Evolutionary conservation across 2,113 vertebrate genomes (phyloP), one percentile per base, ranked within the genome.

Genomic region (Chitala chitala): DNA sequence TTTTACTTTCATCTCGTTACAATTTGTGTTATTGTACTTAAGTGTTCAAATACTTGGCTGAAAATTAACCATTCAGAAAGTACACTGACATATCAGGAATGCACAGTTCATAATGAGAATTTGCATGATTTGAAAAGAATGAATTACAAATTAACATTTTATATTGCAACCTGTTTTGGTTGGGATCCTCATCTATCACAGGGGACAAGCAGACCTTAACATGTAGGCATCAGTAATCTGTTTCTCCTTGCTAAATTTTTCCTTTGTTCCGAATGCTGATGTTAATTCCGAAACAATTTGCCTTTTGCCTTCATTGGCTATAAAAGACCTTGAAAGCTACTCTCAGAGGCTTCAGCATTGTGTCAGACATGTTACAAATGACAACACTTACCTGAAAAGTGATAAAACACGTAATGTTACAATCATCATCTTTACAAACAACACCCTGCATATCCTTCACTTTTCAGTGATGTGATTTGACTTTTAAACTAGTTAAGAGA

Each of bases 291-390:
- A 66, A 66, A 26, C 38, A 44, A n/a, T 20, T 15, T 8, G 13
- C 20, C 13, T 33, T 26, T 20, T 10, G 33, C 40, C 22, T 40
- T 22, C 42, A 66, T 40, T 44, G 64, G 64, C 64, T 20, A 10
- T 40, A 20, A 40, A 55, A 71, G 31, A 15, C 69, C 29, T 54
- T 71, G 48, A 50, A 71, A 22, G 33, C 46, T 53, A 55, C 55
- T 55, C 48, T 51, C 69, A 54, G 48, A 31, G 69, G 69, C 50
- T 71, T 53, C 48, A 33, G 50, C 24, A 53, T 50, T 55, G 48
- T 56, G 69, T 54, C 69, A 54, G 50, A 17, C 48, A 36, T 51
- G 55, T 71, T 71, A 71, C 50, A 38, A 38, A 71, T 51, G n/a
- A 17, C 33, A 38, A 54, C 20, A 17, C 50, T 63, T 29, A 70